Base-by-base conservation (phyloP, 2,113 vertebrate genomes). In the Amblyopsis rosae region DNA sequence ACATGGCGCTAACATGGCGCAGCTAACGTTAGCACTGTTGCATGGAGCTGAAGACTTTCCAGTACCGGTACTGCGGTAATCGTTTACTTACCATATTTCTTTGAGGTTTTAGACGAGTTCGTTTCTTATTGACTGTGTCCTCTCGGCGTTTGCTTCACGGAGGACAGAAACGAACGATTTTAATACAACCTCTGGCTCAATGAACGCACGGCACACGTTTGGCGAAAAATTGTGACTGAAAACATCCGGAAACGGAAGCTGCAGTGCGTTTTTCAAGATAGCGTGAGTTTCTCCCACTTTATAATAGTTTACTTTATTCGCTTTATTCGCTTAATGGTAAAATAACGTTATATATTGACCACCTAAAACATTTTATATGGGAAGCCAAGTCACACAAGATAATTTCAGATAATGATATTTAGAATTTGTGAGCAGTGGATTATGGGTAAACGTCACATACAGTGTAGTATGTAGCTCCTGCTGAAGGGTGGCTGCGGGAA, bases 401-500 rank as follows among this genome's bases (percentile, higher is more conserved):
- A 41, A 41, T 41, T 41, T 0, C 35, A 41, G 35, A 41, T 59
- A 1, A 6, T 12, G 6, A 12, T 77, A 57, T 79, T 56, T 66
- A 26, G 67, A 48, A 6, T 0, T 3, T 17, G 6, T 12, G 49
- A 12, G 72, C 85, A 10, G 58, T 72, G 91, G 9, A 72, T 86
- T 83, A 63, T 89, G 89, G 92, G 88, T 81, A 80, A 33, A 87
- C 65, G 67, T 72, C 16, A 72, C 51, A n/a, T 48, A 41, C 1
- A 41, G 70, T 70, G 67, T 82, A 86, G 12, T 19, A 56, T 78
- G 65, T 69, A 47, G 17, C 51, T 11, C 68, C 72, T 70, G 80
- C 59, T 84, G 86, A 88, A 89, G 88, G 85, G 88, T 82, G 87
- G 69, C 78, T 7, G 15, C n/a, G 4, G 46, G 59, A 90, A 83